A percentile compares a stretch with the other conserved stretches of the same genome.
Conservation (phyloP, 2,113 vertebrate genomes). For the Cyrtonyx montezumae region DNA sequence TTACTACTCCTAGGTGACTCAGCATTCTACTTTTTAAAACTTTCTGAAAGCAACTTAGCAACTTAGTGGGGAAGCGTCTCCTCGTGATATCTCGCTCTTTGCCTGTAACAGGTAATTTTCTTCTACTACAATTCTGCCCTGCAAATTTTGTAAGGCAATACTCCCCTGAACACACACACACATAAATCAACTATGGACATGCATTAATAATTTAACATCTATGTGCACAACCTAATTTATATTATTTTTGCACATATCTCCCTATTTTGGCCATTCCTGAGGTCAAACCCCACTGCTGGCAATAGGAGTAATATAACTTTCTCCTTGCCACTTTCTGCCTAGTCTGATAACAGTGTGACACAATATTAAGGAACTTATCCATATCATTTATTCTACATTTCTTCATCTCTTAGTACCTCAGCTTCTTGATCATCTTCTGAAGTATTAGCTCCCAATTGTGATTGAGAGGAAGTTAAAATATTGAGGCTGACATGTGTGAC, state of each 20-base stretch:
- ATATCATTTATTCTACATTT: background rate
- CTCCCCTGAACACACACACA: fast-evolving
- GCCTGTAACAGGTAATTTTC: no score
- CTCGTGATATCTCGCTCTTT: no score
- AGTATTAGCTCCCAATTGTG: background rate
- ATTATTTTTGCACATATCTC: background rate
- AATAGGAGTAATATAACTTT: background rate
- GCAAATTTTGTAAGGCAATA: background rate
- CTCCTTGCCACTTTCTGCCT: background rate
- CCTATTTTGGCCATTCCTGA: background rate
- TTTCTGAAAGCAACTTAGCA: no score
- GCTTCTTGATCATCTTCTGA: background rate
- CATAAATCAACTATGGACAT: background rate
- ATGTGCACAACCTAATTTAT: background rate
- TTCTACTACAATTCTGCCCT: background rate
- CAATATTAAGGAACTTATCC: background rate
- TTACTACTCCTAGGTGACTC: no score
- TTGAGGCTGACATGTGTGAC: fast-evolving
- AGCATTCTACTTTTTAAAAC: no score
- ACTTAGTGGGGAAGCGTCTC: no score
- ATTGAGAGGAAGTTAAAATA: background rate
- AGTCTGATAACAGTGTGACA: background rate
- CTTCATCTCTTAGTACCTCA: fast-evolving
- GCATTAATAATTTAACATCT: background rate
- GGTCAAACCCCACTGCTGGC: background rate